These are phyloP conservation scores for Apostichopus californicus DNA, from an alignment of 35 echinoderm and acorn worm species.

Conservation along the genomic window DNA sequence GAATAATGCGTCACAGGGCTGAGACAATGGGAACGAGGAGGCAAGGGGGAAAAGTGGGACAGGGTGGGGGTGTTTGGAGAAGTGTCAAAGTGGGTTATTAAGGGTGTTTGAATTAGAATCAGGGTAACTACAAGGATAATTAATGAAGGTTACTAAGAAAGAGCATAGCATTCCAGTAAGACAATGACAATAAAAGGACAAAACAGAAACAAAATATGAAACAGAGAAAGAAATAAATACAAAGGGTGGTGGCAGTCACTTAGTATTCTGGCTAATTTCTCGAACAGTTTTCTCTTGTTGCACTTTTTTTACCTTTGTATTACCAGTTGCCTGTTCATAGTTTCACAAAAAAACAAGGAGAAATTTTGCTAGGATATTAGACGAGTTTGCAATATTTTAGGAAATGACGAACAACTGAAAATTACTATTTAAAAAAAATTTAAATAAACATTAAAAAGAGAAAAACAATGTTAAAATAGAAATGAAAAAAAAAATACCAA, in stretches of 20 bases:
- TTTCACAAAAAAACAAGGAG: background rate
- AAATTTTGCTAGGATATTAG: background rate
- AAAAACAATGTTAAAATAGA: constrained; percentile 2
- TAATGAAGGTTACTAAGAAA: background rate
- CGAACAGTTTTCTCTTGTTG: background rate
- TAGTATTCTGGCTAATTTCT: background rate
- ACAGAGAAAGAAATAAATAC: background rate
- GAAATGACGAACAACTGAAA: constrained; percentile 6
- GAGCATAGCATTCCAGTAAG: background rate
- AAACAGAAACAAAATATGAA: background rate
- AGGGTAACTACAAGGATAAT: background rate
- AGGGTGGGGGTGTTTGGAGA: background rate
- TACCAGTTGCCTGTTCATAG: constrained; percentile 16
- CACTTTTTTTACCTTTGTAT: constrained; percentile 23
- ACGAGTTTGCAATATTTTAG: constrained; percentile 3
- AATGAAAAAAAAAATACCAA: background rate
- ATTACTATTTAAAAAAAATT: background rate
- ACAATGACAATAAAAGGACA: background rate
- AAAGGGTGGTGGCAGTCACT: background rate
- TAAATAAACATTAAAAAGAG: background rate
- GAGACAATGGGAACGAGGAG: no score
- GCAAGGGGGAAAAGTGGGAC: background rate
- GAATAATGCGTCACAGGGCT: no score
- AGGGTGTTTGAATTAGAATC: background rate
- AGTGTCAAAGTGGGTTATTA: background rate